These are phyloP conservation scores for Agrochola lychnidis DNA, from an alignment of 2,888 invertebrate species.

Conservation along the genomic window DNA sequence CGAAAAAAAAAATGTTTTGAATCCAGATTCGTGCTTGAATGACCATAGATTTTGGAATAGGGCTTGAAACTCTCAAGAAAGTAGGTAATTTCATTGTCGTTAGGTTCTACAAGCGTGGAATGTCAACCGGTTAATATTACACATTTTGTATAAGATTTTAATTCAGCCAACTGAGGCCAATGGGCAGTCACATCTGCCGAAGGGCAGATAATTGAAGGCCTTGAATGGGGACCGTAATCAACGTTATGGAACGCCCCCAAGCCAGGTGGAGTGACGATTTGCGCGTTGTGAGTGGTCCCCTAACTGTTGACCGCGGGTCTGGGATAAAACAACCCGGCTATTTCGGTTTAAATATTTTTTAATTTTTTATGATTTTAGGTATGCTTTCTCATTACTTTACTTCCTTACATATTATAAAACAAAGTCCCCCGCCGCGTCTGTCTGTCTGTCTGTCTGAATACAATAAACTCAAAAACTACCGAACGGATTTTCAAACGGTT, in stretches of 20 bases:
- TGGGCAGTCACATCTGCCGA: constrained; percentile 49
- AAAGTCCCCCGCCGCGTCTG: too few species aligned
- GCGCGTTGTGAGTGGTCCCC: not conserved
- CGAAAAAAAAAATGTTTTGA: not conserved
- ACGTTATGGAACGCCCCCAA: constrained; percentile 32
- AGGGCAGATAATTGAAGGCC: constrained; percentile 35
- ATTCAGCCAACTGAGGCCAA: constrained; percentile 36
- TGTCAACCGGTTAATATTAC: not conserved
- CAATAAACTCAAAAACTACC: too few species aligned
- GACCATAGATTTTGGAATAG: not conserved
- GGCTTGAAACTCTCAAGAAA: not conserved
- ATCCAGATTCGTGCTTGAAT: not conserved
- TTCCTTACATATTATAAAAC: too few species aligned
- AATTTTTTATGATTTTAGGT: not conserved
- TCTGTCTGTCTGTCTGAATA: too few species aligned
- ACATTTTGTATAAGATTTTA: constrained; percentile 22
- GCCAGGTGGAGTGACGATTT: constrained; percentile 43
- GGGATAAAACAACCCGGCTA: constrained; percentile 1
- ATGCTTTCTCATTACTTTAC: too few species aligned
- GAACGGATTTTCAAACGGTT: too few species aligned
- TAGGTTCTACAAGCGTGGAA: not conserved
- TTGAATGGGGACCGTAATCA: constrained; percentile 43
- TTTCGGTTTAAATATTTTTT: too few species aligned
- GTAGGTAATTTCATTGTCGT: not conserved
- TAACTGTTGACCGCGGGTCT: not conserved